Evolutionary conservation across 2,888 invertebrate genomes (phyloP), one percentile per base, ranked within the genome.

Genomic region (Sphaerophoria taeniata): DNA sequence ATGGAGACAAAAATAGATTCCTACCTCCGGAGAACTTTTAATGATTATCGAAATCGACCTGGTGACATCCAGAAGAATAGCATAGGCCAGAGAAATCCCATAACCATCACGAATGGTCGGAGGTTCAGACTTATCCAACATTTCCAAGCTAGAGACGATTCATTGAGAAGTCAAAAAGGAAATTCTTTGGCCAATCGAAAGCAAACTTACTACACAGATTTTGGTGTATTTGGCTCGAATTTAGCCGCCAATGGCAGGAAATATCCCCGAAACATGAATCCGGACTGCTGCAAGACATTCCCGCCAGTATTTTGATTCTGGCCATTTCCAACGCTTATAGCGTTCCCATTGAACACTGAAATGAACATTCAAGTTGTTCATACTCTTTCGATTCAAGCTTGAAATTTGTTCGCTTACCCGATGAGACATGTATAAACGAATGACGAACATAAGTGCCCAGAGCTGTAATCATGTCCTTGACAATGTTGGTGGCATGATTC

Each of bases 91-190:
- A 0, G 99, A 98, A 81, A 99, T 96, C 4, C 98, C 98, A 92
- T 99, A 99, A 0, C 99, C 99, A 87, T 99, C 98, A n/a, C 97
- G 97, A 87, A 99, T 96, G 11, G 94, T 92, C 0, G 98, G 98
- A 6, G 99, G 97, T 89, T 99, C 99, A 16, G 96, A 94, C 91
- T 98, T 98, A 90, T 99, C 99, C 89, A 99, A 92, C 96, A 98
- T 97, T 91, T 99, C 99, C 91, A 99, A 94, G 90, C 98, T 98
- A 91, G 74, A 92, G 91, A 65, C 71, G 45, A 65, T 61, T 39
- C 43, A 45, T 11, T 34, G 5, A n/a, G 4, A 39, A 9, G 34
- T 36, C n/a, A 12, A 12, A 36, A 12, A n/a, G n/a, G 33, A 43
- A 0, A 55, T 33, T 12, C 9, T 43, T 53, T 31, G n/a, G 16